Conservation (phyloP, 2,113 vertebrate genomes). For the Caranx ignobilis region DNA sequence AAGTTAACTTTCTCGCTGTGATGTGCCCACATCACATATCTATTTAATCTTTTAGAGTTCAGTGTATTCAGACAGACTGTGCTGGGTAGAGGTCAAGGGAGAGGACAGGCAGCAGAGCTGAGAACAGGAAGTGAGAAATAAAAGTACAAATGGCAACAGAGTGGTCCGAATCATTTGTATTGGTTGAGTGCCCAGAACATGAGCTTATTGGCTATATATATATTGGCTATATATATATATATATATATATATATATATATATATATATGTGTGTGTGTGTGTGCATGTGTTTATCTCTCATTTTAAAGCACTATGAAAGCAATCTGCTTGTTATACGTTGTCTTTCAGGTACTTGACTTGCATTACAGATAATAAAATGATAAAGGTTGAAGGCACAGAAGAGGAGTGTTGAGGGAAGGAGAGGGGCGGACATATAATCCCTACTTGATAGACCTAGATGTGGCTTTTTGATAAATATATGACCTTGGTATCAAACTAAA, state of each 20-base stretch:
- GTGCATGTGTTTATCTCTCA: conserved; percentile 11
- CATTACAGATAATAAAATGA: conserved; percentile 39
- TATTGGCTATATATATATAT: conserved; percentile 1
- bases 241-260: conserved; percentile 4
- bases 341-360: conserved; percentile 47
- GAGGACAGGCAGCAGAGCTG: conserved; percentile 5
- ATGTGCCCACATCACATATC: conserved; percentile 8
- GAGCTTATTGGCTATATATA: conserved; percentile 1
- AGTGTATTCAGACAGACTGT: conserved; percentile 24
- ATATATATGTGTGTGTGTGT: neutral
- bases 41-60: conserved; percentile 11
- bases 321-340: conserved; percentile 27
- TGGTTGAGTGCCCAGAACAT: conserved; percentile 35
- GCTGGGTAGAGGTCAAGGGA: conserved; percentile 15
- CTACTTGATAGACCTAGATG: conserved; percentile 28
- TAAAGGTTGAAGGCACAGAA: conserved; percentile 12
- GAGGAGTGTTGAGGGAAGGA: neutral
- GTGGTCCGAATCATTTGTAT: conserved; percentile 37
- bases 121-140: conserved; percentile 8
- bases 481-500: conserved; percentile 51
- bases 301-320: conserved; percentile 42
- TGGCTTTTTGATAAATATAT: conserved; percentile 51
- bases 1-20: neutral
- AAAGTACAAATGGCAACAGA: conserved; percentile 22
- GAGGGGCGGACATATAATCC: conserved; percentile 30